Base-by-base conservation (phyloP, 1,140 invertebrate genomes). In the Heliothis subflexa region DNA sequence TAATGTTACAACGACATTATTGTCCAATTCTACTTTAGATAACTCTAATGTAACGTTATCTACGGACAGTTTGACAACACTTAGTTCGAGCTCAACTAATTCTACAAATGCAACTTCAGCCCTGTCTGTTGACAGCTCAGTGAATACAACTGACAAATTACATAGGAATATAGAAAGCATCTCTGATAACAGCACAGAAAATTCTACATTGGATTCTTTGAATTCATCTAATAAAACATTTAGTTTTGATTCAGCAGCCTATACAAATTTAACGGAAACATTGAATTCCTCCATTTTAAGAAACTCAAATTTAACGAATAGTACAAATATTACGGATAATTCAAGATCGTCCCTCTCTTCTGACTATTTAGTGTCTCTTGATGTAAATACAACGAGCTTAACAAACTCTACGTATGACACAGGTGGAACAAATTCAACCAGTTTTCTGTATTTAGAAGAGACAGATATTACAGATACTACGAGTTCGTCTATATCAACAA, bases 71-170 rank as follows among this genome's bases (percentile, higher is more conserved):
- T 47, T 73, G n/a, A 59, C n/a, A 0, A 45, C 71, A 33, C 16
- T 73, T 3, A 45, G 16, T 40, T 73, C 72, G 1, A 72, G 73
- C 71, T 68, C 78, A 1, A 45, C 54, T 14, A 52, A 66, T 11
- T 59, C 78, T 28, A 40, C 71, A 28, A 79, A 74, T 50, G 18
- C 61, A 13, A 79, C 78, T 45, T 68, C 78, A 71, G 49, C 21
- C 2, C 40, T 54, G 2, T 14, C 57, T 21, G 13, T 47, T 57
- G 25, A 45, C 12, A 47, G 18, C 7, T 73, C 47, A 13, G 4
- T 59, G 13, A 59, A 59, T 10, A 59, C 52, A 5, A 73, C 40
- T 5, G 71, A 28, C 21, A 12, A 45, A 59, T 47, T 47, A 25
- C 13, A 73, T 59, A 12, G 1, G 33, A 57, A 45, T 21, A 40